Evolutionary conservation across 1,140 invertebrate genomes (phyloP), one percentile per base, ranked within the genome.

Genomic region (Elysia chlorotica): DNA sequence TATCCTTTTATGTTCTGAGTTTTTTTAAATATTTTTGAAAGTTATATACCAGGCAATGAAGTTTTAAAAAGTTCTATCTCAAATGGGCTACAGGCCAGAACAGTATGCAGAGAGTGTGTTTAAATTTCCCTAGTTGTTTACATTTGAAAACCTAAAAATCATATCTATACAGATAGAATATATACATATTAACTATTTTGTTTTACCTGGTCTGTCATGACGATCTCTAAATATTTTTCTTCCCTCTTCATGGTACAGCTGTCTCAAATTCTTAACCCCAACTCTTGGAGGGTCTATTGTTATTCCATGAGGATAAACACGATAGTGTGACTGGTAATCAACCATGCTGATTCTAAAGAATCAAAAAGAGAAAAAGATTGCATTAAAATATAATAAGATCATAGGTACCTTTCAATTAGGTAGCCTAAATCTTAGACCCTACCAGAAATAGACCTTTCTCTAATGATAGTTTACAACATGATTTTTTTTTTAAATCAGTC

Each of bases 161-260:
- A n/a, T n/a, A n/a, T n/a, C n/a, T n/a, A n/a, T n/a, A n/a, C n/a
- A n/a, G n/a, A n/a, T n/a, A n/a, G n/a, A n/a, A n/a, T n/a, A n/a
- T n/a, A n/a, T n/a, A n/a, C n/a, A n/a, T 14, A 59, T 17, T 17
- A 10, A 59, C 17, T 28, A 17, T 21, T 59, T 59, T 21, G 17
- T 3, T 10, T 23, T 38, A 76, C 75, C 71, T 74, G 75, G 71
- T 23, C 71, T 53, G 38, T 76, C 71, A 35, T 56, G 31, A 1
- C 57, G 38, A n/a, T 21, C 30, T 25, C 28, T 33, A 30, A 66
- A 73, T 0, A 71, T 1, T 25, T 71, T 57, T 23, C 68, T 63
- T 17, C 59, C 66, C 10, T 53, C 69, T 25, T 81, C 77, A 57
- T 79, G 78, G 71, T 83, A 81, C 1, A 80, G 70, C 56, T 83